These are phyloP conservation scores for Otolemur garnettii DNA, from an alignment of 2,113 vertebrate genomes.

Conservation along the genomic window DNA sequence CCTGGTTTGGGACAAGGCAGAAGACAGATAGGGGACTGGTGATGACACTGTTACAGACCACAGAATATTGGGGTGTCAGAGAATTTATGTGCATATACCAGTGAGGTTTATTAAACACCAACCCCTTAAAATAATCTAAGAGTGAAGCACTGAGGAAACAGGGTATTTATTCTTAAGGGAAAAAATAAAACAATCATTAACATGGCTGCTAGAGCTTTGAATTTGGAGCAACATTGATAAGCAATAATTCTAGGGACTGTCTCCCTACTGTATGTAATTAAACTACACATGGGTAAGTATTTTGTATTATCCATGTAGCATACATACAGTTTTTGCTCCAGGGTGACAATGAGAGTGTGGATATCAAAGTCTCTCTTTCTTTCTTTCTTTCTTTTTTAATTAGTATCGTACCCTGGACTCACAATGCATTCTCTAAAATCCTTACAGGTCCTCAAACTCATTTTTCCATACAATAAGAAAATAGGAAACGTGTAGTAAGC, in stretches of 20 bases:
- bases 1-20: conserved; percentile 60
- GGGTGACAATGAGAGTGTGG: no score
- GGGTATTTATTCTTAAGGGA: not conserved
- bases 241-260: not conserved
- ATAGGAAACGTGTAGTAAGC: not conserved
- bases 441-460: no score
- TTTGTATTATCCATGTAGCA: conserved; percentile 2
- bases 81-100: not conserved
- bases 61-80: not conserved
- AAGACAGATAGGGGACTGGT: conserved; percentile 51
- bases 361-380: no score
- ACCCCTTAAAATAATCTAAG: not conserved
- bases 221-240: not conserved
- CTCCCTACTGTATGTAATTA: not conserved
- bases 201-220: not conserved
- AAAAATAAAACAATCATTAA: conserved; percentile 42
- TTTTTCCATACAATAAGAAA: conserved; percentile 31
- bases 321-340: not conserved
- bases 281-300: conserved; percentile 19
- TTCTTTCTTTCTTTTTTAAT: no score
- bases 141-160: conserved; percentile 9
- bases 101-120: not conserved
- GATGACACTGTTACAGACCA: not conserved
- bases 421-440: no score
- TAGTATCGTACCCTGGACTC: no score